Base-by-base conservation (phyloP, 2,888 invertebrate genomes). In the Nematopogon swammerdamellus region DNA sequence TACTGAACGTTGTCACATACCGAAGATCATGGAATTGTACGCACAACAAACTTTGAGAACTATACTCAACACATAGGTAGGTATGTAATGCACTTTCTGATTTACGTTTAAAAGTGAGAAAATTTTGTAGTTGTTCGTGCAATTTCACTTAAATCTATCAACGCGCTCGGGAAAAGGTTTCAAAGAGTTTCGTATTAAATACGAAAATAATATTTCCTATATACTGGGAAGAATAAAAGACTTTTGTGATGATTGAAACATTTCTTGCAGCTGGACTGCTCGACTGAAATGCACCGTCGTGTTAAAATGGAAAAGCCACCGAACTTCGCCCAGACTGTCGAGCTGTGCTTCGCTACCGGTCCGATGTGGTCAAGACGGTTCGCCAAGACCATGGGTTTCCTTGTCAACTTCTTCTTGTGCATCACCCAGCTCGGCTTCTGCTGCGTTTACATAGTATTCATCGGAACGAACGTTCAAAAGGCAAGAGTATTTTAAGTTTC, bases 381-480 rank as follows among this genome's bases (percentile, higher is more conserved):
- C 60, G 84, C 91, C 0, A 72, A 70, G 25, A 60, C 73, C 8
- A 88, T 89, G 82, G 86, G 86, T 73, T 80, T 77, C 29, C 60
- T 87, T 50, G 92, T 97, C 53, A 94, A 96, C 70, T 62, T 85
- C 14, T 96, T 96, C 74, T 85, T 98, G 49, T 92, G 95, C 68
- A 81, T 96, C 51, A 97, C 97, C n/a, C 98, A 98, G 74, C 81
- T 98, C 53, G 98, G 98, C 52, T 97, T 98, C 76, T 98, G 98
- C 71, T 97, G 96, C 68, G 92, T 97, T 20, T 98, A 98, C 72
- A 91, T 97, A 61, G 92, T 97, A 17, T 97, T 97, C 68, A 91
- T 97, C 57, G 89, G 95, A 11, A 87, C 88, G 54, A 96, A 94
- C 67, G 67, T 93, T 53, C 83, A 90, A 70, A 85, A 89, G 85